Evolutionary conservation across 2,888 invertebrate species (phyloP).

Genomic region (Aleiodes leptofemur): DNA sequence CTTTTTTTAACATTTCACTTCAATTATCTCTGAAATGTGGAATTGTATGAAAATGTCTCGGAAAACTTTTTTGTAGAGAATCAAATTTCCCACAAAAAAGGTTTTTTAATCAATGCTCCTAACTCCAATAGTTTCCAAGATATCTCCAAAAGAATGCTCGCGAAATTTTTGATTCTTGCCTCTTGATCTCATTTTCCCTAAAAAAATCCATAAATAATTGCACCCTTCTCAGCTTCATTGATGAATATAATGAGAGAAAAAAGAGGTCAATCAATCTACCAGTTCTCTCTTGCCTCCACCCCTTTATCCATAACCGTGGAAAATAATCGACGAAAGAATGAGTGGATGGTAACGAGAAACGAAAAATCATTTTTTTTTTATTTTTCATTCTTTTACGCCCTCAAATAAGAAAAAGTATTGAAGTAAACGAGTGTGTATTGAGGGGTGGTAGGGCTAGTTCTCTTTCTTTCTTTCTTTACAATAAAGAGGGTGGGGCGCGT

Average conservation of each 20-base stretch:
- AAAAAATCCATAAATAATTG: too few relatives aligned
- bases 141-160: neutral
- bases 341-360: slow-evolving; percentile 39
- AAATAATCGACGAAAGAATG: slow-evolving; percentile 15
- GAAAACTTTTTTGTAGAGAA: too few relatives aligned
- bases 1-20: too few relatives aligned
- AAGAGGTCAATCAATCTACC: slow-evolving; percentile 24
- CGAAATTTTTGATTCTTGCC: neutral
- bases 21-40: too few relatives aligned
- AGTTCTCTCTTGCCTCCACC: neutral
- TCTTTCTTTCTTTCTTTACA: slow-evolving; percentile 26
- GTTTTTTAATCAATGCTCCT: too few relatives aligned
- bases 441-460: slow-evolving; percentile 36
- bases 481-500: slow-evolving; percentile 45
- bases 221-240: too few relatives aligned
- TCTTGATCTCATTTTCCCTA: too few relatives aligned
- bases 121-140: neutral
- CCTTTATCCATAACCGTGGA: neutral
- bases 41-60: too few relatives aligned
- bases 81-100: too few relatives aligned
- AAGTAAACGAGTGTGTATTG: slow-evolving; percentile 34
- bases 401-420: slow-evolving; percentile 33
- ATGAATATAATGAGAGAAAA: neutral
- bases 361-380: slow-evolving; percentile 39
- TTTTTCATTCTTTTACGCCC: neutral